Conservation (phyloP, 2,113 vertebrate species). For the Gambusia affinis region DNA sequence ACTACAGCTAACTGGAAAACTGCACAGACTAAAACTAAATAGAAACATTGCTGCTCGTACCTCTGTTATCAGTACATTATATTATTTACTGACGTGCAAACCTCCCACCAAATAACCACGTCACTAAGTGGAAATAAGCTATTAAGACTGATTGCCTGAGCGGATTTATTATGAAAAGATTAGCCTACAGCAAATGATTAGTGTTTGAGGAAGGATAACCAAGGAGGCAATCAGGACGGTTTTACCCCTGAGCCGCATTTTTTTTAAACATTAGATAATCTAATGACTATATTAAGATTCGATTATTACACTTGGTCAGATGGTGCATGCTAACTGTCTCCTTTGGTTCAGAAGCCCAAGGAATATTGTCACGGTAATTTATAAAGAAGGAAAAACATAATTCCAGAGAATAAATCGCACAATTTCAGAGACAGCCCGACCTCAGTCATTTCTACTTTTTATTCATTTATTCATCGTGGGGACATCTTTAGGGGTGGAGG, state of each 20-base stretch:
- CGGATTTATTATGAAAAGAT: constrained; percentile 18
- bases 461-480: constrained; percentile 81
- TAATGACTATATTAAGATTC: neutral
- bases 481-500: constrained; percentile 67
- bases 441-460: constrained; percentile 74
- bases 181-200: constrained; percentile 10
- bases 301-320: neutral
- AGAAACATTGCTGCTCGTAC: neutral
- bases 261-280: neutral
- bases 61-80: constrained; percentile 47
- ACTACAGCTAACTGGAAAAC: neutral
- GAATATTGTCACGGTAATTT: neutral
- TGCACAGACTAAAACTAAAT: neutral
- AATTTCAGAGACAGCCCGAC: constrained; percentile 67
- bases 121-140: constrained; percentile 28
- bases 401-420: constrained; percentile 38
- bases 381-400: neutral
- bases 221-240: neutral
- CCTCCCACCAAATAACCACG: constrained; percentile 40
- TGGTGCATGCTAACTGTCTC: neutral
- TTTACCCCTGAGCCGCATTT: neutral
- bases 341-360: neutral
- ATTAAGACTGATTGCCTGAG: constrained; percentile 30
- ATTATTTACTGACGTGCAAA: constrained; percentile 41
- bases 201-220: constrained; percentile 11